Percentiles rank a stretch among this genome's conserved stretches.
These are phyloP conservation scores for Corvus moneduloides DNA, from an alignment of 2,113 vertebrate genomes.

Conservation along the genomic window DNA sequence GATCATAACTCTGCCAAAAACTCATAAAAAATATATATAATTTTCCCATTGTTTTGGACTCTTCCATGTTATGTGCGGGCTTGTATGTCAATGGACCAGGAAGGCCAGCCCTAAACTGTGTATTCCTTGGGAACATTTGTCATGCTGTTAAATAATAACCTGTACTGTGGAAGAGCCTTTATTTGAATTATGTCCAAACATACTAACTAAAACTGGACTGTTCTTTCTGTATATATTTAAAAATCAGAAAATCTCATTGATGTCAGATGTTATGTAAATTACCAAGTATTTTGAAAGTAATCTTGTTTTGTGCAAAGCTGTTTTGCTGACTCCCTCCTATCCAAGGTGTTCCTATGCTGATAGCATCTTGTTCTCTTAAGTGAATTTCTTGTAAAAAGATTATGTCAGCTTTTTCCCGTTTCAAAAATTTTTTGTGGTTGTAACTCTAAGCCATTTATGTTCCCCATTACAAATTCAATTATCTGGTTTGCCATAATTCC, in stretches of 20 bases:
- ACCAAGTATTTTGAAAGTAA: not conserved
- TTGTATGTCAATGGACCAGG: not conserved
- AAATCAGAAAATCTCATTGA: not conserved
- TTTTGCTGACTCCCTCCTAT: constrained; percentile 47
- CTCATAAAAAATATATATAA: rapidly evolving
- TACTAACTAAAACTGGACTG: not conserved
- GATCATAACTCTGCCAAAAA: not conserved
- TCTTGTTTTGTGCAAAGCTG: not conserved
- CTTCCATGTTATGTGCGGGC: rapidly evolving
- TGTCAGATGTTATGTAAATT: not conserved
- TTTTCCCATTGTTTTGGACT: not conserved
- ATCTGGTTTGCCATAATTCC: constrained; percentile 40
- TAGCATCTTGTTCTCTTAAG: constrained; percentile 52
- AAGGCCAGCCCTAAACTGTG: not conserved
- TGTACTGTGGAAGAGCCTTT: not conserved
- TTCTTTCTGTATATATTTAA: not conserved
- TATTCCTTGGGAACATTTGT: not conserved
- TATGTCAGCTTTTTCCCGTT: constrained; percentile 39
- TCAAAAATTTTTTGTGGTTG: constrained; percentile 18
- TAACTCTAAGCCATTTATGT: constrained; percentile 32
- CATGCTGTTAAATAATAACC: not conserved
- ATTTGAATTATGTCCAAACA: not conserved
- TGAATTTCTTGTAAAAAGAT: constrained; percentile 40
- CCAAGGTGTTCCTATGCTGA: constrained; percentile 26
- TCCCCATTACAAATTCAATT: constrained; percentile 43